Percentiles rank a stretch among this genome's conserved stretches.
These are phyloP conservation scores for Leucozona laternaria DNA, from an alignment of 2,888 invertebrate genomes.

Conservation along the genomic window DNA sequence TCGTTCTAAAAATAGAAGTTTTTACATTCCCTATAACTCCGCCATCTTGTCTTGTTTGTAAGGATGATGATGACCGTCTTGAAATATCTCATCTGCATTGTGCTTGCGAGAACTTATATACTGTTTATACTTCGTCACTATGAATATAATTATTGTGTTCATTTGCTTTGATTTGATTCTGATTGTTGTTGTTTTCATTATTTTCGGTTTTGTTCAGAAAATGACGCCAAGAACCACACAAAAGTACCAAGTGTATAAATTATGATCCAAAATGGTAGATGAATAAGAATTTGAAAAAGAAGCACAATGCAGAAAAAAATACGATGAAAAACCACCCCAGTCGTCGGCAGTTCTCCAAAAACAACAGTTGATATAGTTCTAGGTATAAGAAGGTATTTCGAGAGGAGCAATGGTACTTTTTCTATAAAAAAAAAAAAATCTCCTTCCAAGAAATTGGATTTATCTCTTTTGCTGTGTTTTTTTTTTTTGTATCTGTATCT, in stretches of 20 bases:
- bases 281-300: conserved; percentile 1
- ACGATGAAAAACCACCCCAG: conserved; percentile 17
- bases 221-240: conserved; percentile 44
- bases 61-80: background rate
- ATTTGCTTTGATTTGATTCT: conserved; percentile 33
- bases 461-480: background rate
- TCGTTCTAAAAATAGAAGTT: conserved; percentile 50
- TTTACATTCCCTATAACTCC: conserved; percentile 5
- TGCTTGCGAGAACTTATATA: background rate
- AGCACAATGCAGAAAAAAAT: conserved; percentile 33
- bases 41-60: background rate
- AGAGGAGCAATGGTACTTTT: conserved; percentile 32
- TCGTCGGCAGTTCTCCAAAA: conserved; percentile 69
- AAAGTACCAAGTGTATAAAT: conserved; percentile 62
- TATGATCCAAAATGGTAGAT: conserved; percentile 43
- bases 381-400: conserved; percentile 37
- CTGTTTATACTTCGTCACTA: conserved; percentile 42
- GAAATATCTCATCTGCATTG: conserved; percentile 31
- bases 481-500: conserved; percentile 4
- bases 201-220: conserved; percentile 25
- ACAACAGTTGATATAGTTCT: conserved; percentile 60
- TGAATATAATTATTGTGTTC: conserved; percentile 72
- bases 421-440: background rate
- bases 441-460: conserved; percentile 52
- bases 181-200: background rate